phyloP scores from a whole-genome alignment of 2,113 vertebrate species.

The Herpetotheres cachinnans region DNA sequence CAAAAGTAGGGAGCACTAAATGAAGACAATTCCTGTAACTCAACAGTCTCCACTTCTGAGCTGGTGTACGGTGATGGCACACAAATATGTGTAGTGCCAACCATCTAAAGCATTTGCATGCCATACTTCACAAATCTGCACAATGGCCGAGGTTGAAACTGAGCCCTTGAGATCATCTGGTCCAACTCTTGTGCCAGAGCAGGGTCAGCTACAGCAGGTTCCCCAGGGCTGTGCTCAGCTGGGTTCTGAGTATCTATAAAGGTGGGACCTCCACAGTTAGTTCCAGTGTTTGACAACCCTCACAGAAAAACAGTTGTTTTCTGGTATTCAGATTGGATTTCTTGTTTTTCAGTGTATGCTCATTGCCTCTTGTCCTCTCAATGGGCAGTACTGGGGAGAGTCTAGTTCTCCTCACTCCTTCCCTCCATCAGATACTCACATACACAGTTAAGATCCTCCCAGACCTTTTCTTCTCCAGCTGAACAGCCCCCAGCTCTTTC shows the following conservation, averaged over 20 bases:
- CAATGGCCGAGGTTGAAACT: background rate
- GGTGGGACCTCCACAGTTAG: background rate
- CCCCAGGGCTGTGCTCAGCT: background rate
- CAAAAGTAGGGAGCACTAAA: background rate
- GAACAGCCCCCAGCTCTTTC: background rate
- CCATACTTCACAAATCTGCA: background rate
- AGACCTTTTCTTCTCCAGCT: background rate
- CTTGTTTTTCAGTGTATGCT: background rate
- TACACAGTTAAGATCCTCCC: fast-evolving
- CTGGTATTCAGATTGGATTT: background rate
- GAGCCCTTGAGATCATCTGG: background rate
- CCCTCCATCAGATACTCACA: background rate
- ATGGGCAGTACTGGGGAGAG: background rate
- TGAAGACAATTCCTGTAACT: background rate
- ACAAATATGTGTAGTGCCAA: background rate
- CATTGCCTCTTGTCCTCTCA: background rate
- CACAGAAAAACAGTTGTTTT: background rate
- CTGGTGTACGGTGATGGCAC: background rate
- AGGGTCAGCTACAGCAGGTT: background rate
- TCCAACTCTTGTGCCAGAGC: background rate
- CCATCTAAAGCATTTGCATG: background rate
- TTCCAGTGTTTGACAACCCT: background rate
- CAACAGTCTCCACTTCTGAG: background rate
- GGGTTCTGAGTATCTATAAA: background rate
- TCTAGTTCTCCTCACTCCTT: background rate